A percentile compares a stretch with the other conserved stretches of the same genome.
phyloP scores from a whole-genome alignment of 1,140 invertebrate species.

The Drosophila malerkotliana region DNA sequence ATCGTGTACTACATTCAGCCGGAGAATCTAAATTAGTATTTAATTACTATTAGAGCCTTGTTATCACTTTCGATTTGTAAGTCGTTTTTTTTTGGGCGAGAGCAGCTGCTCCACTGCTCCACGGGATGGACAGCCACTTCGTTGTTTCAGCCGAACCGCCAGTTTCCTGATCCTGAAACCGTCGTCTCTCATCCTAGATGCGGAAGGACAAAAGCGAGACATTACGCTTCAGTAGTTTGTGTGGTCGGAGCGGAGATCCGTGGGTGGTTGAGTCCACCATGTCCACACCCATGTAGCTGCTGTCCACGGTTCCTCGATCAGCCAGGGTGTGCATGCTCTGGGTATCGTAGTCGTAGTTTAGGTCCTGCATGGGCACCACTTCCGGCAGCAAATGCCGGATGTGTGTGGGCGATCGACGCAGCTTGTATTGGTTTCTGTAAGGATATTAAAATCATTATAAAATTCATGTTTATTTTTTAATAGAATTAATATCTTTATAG shows the following conservation, averaged over 20 bases:
- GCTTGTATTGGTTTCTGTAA: conserved; percentile 86
- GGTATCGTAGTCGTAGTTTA: conserved; percentile 83
- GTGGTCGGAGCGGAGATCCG: conserved; percentile 60
- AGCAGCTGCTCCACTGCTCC: conserved; percentile 21
- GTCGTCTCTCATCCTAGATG: conserved; percentile 55
- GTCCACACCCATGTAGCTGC: conserved; percentile 68
- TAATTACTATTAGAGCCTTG: conserved; percentile 77
- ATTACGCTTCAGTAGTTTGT: conserved; percentile 78
- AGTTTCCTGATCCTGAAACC: conserved; percentile 9
- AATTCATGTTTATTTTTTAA: background rate
- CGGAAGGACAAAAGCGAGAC: conserved; percentile 82
- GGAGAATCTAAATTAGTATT: conserved; percentile 63
- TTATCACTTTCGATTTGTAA: conserved; percentile 79
- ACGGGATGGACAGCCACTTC: conserved; percentile 28
- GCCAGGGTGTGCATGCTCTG: conserved; percentile 73
- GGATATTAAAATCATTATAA: background rate
- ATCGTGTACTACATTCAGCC: conserved; percentile 59
- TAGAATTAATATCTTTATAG: background rate
- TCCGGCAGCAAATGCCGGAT: conserved; percentile 89
- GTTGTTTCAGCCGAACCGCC: conserved; percentile 51
- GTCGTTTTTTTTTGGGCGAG: conserved; percentile 60
- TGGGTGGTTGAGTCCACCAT: conserved; percentile 54
- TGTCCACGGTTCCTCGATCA: conserved; percentile 62
- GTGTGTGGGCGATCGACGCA: conserved; percentile 89
- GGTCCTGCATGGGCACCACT: conserved; percentile 86